Evolutionary conservation across 2,113 vertebrate species (phyloP).

Genomic region (Seriola quinqueradiata): DNA sequence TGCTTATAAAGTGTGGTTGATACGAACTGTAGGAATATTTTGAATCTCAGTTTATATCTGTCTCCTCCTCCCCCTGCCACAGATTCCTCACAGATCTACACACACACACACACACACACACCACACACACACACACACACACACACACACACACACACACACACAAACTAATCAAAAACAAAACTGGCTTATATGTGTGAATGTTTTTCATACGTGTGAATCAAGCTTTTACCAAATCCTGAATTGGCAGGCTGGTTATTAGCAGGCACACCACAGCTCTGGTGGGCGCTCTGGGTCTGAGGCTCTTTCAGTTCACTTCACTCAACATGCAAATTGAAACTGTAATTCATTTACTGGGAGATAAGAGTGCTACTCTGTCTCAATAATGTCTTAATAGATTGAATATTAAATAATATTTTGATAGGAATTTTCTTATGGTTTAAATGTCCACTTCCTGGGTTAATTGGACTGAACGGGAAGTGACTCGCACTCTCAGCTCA

Average conservation of each 20-base stretch:
- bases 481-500: constrained; percentile 8
- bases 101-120: neutral
- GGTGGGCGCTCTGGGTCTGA: constrained; percentile 56
- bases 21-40: neutral
- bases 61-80: neutral
- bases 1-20: neutral
- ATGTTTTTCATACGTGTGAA: constrained; percentile 21
- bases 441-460: constrained; percentile 55
- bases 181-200: neutral
- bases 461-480: constrained; percentile 56
- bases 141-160: neutral
- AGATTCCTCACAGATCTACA: neutral
- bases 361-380: constrained; percentile 72
- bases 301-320: constrained; percentile 69
- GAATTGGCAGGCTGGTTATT: constrained; percentile 58
- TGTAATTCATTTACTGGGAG: constrained; percentile 76
- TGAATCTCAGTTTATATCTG: neutral
- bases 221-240: constrained; percentile 38
- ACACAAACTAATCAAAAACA: neutral
- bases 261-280: constrained; percentile 45
- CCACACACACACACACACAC: too few relatives aligned
- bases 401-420: constrained; percentile 70
- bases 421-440: constrained; percentile 55
- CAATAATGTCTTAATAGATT: constrained; percentile 70
- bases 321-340: constrained; percentile 80